Evolutionary conservation across 2,888 invertebrate species (phyloP), one percentile per base, ranked within the genome.

Genomic region (Leucophenga montana): DNA sequence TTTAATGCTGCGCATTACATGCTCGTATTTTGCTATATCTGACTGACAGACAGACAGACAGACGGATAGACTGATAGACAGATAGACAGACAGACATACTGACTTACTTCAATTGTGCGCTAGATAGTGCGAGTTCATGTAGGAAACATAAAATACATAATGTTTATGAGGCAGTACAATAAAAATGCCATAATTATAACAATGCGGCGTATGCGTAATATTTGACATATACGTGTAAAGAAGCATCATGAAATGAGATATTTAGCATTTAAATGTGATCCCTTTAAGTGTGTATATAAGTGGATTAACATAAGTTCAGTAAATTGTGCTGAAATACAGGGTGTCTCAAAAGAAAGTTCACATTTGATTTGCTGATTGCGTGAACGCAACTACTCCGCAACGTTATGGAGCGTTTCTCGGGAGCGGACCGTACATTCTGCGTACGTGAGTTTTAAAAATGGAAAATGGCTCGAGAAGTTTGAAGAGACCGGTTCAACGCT

Each of bases 131-230:
- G 56, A 14, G 20, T 20, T 8, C 9, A 8, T 27, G 11, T 56
- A 27, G 2, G 27, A 13, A 3, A 56, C 8, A 56, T 56, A 56
- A 56, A 11, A 39, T 39, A 39, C 11, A 39, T 5, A 39, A 39
- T 11, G 11, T 39, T 39, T 39, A 39, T 39, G 39, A 5, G 31
- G 16, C 59, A 59, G 33, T 16, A 33, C 8, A n/a, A 31, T 27
- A 59, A 33, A 31, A 59, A 16, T n/a, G 59, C 59, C 33, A 59
- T 33, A 59, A 33, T 59, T 33, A 59, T 33, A n/a, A 16, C 59
- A 59, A 33, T 16, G 9, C 16, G 59, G 59, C 59, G 59, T 59
- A 59, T 59, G 59, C 59, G 59, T 16, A 33, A 59, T 56, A 22
- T 33, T 59, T 59, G n/a, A 1, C 14, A 50, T 18, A 13, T 6